Conservation (phyloP, 2,888 invertebrate genomes). For the Orchesellides sinensis region DNA sequence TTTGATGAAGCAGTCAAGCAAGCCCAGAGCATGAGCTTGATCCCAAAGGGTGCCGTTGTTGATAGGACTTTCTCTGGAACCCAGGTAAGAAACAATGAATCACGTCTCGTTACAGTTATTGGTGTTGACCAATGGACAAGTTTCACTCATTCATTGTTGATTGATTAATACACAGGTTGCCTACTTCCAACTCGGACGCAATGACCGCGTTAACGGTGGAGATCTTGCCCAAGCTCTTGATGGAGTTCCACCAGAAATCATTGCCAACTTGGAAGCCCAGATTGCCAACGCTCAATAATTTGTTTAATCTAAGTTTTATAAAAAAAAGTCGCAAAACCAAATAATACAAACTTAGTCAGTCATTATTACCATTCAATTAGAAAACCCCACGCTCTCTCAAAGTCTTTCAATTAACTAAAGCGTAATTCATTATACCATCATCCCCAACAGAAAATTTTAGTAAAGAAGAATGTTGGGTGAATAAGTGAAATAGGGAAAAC, state of each 20-base stretch:
- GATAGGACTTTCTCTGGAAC: slow-evolving; percentile 68
- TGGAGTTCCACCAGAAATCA: slow-evolving; percentile 68
- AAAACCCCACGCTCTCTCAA: not conserved
- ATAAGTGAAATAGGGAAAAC: too few relatives aligned
- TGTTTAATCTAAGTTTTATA: too few relatives aligned
- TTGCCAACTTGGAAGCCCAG: slow-evolving; percentile 70
- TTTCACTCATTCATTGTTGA: not conserved
- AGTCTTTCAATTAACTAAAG: not conserved
- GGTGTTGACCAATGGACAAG: too few relatives aligned
- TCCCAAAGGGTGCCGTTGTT: slow-evolving; percentile 64
- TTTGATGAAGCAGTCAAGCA: slow-evolving; percentile 68
- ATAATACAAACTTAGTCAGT: slow-evolving; percentile 20
- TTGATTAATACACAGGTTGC: slow-evolving; percentile 50
- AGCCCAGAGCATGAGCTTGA: slow-evolving; percentile 69
- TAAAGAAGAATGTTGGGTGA: too few relatives aligned
- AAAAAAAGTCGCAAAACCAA: not conserved
- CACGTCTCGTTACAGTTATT: too few relatives aligned
- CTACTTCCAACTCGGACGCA: slow-evolving; percentile 67
- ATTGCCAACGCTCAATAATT: slow-evolving; percentile 69
- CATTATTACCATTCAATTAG: slow-evolving; percentile 15
- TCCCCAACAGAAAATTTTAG: too few relatives aligned
- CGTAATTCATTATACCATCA: too few relatives aligned
- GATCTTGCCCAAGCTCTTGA: slow-evolving; percentile 65
- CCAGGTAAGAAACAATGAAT: too few relatives aligned
- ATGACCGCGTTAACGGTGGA: slow-evolving; percentile 67